A percentile compares a stretch with the other conserved stretches of the same genome.
phyloP scores from a whole-genome alignment of 2,888 invertebrate genomes.

The Leptura quadrifasciata region DNA sequence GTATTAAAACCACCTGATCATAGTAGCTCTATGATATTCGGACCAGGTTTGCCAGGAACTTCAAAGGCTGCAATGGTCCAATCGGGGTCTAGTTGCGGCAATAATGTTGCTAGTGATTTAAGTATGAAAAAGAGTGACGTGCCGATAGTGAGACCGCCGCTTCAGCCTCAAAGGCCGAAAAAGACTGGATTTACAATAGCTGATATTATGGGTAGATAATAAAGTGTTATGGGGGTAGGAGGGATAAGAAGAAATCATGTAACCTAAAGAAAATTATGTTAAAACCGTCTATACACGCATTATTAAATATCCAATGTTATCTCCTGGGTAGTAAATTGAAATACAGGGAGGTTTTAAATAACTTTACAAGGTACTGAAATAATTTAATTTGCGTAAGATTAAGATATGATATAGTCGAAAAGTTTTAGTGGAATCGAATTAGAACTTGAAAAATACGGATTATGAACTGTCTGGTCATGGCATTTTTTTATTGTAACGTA shows the following conservation, averaged over 20 bases:
- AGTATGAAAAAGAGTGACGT: slow-evolving; percentile 71
- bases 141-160: slow-evolving; percentile 64
- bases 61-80: slow-evolving; percentile 49
- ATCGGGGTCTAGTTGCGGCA: slow-evolving; percentile 53
- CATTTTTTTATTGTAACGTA: too few species aligned
- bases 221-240: not conserved
- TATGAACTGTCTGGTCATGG: too few species aligned
- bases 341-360: not conserved
- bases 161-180: slow-evolving; percentile 76
- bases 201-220: slow-evolving; percentile 90
- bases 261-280: not conserved
- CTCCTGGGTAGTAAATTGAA: not conserved
- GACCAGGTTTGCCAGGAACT: slow-evolving; percentile 48
- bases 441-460: too few species aligned
- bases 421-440: too few species aligned
- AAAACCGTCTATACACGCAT: not conserved
- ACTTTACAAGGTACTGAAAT: not conserved
- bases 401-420: too few species aligned
- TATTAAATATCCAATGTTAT: not conserved
- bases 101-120: slow-evolving; percentile 70
- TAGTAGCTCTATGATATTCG: slow-evolving; percentile 48
- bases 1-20: slow-evolving; percentile 71
- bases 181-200: slow-evolving; percentile 93
- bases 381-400: not conserved
- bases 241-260: not conserved